Evolutionary conservation across 2,797 vertebrate species (phyloP).

Genomic region (Enteromius mattozi): DNA sequence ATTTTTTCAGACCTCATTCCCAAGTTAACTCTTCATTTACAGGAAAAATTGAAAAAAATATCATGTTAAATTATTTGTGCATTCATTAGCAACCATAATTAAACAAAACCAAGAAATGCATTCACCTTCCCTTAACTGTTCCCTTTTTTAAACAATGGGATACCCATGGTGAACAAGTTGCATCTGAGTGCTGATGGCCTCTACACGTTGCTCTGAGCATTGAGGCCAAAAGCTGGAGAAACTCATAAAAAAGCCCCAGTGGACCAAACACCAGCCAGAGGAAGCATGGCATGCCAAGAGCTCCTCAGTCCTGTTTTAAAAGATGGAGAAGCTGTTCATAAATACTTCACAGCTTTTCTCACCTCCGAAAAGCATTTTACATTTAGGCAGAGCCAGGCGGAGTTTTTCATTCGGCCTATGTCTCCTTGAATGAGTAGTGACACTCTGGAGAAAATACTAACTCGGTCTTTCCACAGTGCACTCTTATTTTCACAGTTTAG

Average conservation of each 20-base stretch:
- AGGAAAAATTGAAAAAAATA: not conserved
- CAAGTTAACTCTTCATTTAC: not conserved
- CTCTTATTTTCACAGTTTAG: slow-evolving; percentile 47
- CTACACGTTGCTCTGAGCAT: slow-evolving; percentile 16
- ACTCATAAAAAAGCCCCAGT: slow-evolving; percentile 5
- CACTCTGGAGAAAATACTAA: slow-evolving; percentile 39
- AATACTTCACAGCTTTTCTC: slow-evolving; percentile 48
- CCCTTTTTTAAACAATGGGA: not conserved
- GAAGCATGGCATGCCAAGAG: slow-evolving; percentile 33
- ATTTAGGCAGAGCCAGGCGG: slow-evolving; percentile 26
- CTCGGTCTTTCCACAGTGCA: slow-evolving; percentile 37
- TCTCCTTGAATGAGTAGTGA: slow-evolving; percentile 36
- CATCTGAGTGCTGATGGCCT: slow-evolving; percentile 5
- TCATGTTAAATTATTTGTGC: not conserved
- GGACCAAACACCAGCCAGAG: slow-evolving; percentile 32
- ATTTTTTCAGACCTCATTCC: not conserved
- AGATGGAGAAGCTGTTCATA: slow-evolving; percentile 26
- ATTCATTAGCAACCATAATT: not conserved
- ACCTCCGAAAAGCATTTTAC: slow-evolving; percentile 43
- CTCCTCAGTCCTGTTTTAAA: slow-evolving; percentile 34
- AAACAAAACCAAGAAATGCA: not conserved
- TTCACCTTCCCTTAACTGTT: not conserved
- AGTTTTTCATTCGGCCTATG: slow-evolving; percentile 32
- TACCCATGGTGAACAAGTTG: slow-evolving; percentile 15
- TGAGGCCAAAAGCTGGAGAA: slow-evolving; percentile 20